phyloP scores from a whole-genome alignment of 2,888 invertebrate genomes.

The Megastigmus dorsalis region DNA sequence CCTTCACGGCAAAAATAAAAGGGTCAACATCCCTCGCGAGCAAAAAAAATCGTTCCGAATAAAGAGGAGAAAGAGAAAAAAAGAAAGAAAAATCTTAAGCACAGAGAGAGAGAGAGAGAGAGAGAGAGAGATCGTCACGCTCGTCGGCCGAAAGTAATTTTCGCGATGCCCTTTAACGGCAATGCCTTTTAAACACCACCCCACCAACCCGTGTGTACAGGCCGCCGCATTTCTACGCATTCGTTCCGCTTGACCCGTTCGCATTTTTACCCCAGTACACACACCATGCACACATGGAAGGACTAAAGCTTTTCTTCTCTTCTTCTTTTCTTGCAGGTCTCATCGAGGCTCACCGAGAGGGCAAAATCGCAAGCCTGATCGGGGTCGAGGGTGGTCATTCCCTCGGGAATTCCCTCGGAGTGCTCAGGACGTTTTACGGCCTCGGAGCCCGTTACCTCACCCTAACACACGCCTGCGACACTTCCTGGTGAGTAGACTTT shows the following conservation, averaged over 20 bases:
- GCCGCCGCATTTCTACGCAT: not conserved
- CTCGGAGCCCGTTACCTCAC: constrained; percentile 93
- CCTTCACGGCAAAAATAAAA: not conserved
- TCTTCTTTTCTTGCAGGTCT: constrained; percentile 76
- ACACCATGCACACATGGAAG: not conserved
- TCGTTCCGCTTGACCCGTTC: constrained; percentile 18
- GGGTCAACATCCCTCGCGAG: not conserved
- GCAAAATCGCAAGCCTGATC: constrained; percentile 90
- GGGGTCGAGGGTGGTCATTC: constrained; percentile 96
- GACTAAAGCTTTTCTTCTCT: not conserved
- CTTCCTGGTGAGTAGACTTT: constrained; percentile 82
- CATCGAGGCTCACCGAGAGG: constrained; percentile 81
- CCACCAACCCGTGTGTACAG: too few relatives aligned
- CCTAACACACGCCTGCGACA: constrained; percentile 93
- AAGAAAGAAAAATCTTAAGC: constrained; percentile 1
- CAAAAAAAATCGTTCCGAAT: not conserved
- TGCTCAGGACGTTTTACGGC: constrained; percentile 91
- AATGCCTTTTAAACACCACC: not conserved
- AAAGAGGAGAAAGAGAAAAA: too few relatives aligned
- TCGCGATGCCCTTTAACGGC: not conserved
- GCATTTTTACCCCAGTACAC: not conserved
- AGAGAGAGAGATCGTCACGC: too few relatives aligned
- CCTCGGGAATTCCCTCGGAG: constrained; percentile 91
- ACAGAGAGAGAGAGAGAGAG: too few relatives aligned
- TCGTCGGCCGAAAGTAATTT: too few relatives aligned